phyloP scores from a whole-genome alignment of 2,888 invertebrate species.

The Drosophila mimetica region DNA sequence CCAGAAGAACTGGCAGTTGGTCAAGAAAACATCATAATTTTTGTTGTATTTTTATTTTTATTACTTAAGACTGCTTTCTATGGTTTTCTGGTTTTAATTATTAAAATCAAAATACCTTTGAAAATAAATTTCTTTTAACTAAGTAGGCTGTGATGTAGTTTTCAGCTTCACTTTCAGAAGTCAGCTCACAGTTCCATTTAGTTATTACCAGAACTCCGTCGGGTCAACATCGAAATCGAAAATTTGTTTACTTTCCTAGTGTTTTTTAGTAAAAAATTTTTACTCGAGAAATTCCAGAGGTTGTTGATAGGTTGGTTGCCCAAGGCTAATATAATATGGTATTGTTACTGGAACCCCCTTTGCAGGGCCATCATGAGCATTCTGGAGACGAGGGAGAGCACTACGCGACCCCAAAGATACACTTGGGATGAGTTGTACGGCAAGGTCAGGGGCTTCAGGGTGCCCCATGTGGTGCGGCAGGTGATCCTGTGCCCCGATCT shows the following conservation, averaged over 20 bases:
- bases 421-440: neutral
- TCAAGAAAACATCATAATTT: constrained; percentile 7
- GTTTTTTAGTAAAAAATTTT: too few relatives aligned
- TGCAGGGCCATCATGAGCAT: neutral
- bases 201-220: neutral
- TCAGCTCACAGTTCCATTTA: neutral
- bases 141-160: neutral
- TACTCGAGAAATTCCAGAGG: neutral
- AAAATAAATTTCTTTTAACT: too few relatives aligned
- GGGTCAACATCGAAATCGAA: neutral
- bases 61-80: too few relatives aligned
- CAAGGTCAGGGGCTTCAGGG: neutral
- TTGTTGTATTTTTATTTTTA: too few relatives aligned
- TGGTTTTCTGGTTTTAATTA: too few relatives aligned
- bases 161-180: neutral
- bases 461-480: neutral
- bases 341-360: too few relatives aligned
- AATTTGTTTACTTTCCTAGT: neutral
- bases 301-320: too few relatives aligned
- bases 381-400: too few relatives aligned
- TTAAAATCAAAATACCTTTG: too few relatives aligned
- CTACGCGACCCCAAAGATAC: neutral
- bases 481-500: constrained; percentile 2
- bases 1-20: neutral
- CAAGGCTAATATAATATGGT: neutral